Evolutionary conservation across 2,797 vertebrate species (phyloP).

Genomic region (Carapus acus): DNA sequence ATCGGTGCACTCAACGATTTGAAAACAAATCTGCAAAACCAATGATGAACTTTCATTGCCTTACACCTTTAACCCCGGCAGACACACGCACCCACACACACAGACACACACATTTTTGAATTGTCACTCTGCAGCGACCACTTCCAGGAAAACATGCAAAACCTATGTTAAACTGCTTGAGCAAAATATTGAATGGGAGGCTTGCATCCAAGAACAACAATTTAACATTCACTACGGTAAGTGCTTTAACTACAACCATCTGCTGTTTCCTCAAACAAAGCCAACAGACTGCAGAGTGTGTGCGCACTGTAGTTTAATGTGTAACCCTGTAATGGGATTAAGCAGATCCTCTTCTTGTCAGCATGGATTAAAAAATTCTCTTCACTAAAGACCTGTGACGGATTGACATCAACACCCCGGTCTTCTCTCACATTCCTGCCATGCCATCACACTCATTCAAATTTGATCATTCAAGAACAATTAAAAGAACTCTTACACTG

Average conservation of each 20-base stretch:
- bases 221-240: constrained; percentile 53
- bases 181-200: constrained; percentile 17
- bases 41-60: constrained; percentile 22
- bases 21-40: constrained; percentile 32
- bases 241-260: constrained; percentile 56
- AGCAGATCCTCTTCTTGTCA: constrained; percentile 69
- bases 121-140: background rate
- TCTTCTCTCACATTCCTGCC: constrained; percentile 47
- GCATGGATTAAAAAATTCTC: constrained; percentile 71
- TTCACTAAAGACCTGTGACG: constrained; percentile 57
- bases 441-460: constrained; percentile 53
- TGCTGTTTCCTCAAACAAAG: constrained; percentile 60
- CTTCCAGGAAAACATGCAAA: constrained; percentile 4
- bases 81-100: constrained; percentile 20
- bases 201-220: constrained; percentile 32
- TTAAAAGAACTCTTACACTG: constrained; percentile 48
- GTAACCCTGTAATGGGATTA: constrained; percentile 74
- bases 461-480: constrained; percentile 60
- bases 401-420: constrained; percentile 43
- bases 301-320: constrained; percentile 68
- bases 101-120: constrained; percentile 12
- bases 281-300: constrained; percentile 54
- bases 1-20: constrained; percentile 17
- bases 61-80: constrained; percentile 20
- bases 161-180: too few species aligned